phyloP scores from a whole-genome alignment of 2,888 invertebrate species.

The Aleiodes leptofemur region DNA sequence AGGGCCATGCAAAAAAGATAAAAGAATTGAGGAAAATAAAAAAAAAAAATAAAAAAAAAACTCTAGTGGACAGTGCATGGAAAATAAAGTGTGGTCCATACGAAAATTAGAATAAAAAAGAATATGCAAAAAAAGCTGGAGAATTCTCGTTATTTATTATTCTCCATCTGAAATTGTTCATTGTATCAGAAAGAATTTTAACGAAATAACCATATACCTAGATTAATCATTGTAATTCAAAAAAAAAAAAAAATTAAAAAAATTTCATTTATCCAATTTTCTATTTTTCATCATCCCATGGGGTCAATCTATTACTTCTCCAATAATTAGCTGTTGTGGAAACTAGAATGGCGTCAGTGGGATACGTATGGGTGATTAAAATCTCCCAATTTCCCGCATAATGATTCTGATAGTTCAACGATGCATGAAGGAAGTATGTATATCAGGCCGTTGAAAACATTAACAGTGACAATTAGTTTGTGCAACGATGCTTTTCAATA shows the following conservation, averaged over 20 bases:
- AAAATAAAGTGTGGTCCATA: background rate
- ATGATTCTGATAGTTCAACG: slow-evolving; percentile 33
- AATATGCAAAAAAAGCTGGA: background rate
- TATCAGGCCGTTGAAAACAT: slow-evolving; percentile 18
- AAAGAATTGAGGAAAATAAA: slow-evolving; percentile 6
- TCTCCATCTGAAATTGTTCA: background rate
- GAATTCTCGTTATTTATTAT: slow-evolving; percentile 8
- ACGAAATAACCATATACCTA: background rate
- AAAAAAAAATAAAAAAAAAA: background rate
- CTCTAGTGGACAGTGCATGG: background rate
- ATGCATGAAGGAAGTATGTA: slow-evolving; percentile 36
- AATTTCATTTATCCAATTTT: background rate
- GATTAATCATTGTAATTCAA: background rate
- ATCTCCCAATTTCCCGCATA: slow-evolving; percentile 43
- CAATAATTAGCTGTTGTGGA: slow-evolving; percentile 34
- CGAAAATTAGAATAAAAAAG: background rate
- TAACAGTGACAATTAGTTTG: slow-evolving; percentile 22
- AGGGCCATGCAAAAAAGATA: background rate
- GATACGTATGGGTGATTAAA: slow-evolving; percentile 38
- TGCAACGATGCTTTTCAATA: background rate
- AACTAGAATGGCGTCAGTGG: background rate
- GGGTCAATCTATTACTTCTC: slow-evolving; percentile 28
- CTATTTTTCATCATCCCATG: background rate
- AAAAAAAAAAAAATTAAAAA: too few species aligned
- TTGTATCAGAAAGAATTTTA: slow-evolving; percentile 14